Evolutionary conservation across 2,888 invertebrate genomes (phyloP), one percentile per base, ranked within the genome.

Genomic region (Diarsia mendica): DNA sequence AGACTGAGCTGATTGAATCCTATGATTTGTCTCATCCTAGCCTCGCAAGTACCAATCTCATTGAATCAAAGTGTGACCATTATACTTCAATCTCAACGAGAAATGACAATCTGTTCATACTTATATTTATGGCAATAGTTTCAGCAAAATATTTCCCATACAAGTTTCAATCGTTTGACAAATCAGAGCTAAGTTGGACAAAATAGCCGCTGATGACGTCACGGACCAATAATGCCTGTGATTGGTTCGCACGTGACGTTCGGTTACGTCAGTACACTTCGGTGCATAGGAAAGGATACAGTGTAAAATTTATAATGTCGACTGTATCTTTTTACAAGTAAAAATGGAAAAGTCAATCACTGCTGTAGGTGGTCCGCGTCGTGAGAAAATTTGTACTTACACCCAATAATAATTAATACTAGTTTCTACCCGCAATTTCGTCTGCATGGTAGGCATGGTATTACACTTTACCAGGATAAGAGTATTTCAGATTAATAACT

Each of bases 121-220:
- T 73, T 58, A 67, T n/a, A 70, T 63, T 70, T 49, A 76, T 55
- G 20, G 64, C 72, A 64, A 77, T 74, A 83, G 83, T 79, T 71
- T 63, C 72, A 49, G 64, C 63, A 72, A 49, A 75, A 71, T 44
- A 71, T 77, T 87, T 87, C 88, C 83, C 88, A 86, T 83, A 80
- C 73, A 79, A 69, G 77, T 67, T 75, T 65, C 82, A 76, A 84
- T 83, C 82, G 85, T 86, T 89, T 92, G 93, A 91, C 93, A 92
- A 91, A 92, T 93, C 90, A 80, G 80, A 85, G 84, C 76, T 85
- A 82, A 85, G 85, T 81, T 83, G 84, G 82, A 82, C 85, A 85
- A 88, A 86, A 89, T 89, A 86, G 80, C 80, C 77, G 75, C 67
- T 91, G 92, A 94, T 94, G 94, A 94, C 94, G 93, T 94, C 94